phyloP scores from a whole-genome alignment of 2,797 vertebrate genomes.

The Menidia menidia region DNA sequence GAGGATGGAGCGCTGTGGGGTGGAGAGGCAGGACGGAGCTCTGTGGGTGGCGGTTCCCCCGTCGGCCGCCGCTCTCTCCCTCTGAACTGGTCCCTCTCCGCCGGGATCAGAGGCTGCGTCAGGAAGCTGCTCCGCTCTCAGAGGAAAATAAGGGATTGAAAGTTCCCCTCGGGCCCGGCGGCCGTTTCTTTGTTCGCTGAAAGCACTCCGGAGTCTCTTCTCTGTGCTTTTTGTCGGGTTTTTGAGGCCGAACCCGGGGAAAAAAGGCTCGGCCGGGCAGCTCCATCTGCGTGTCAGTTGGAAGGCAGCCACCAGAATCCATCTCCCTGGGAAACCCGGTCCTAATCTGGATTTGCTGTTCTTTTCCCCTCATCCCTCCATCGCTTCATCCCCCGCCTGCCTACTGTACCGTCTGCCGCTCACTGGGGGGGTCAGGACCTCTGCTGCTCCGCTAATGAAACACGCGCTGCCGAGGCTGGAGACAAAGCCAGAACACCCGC shows the following conservation, averaged over 20 bases:
- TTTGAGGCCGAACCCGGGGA: not conserved
- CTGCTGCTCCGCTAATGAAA: slow-evolving; percentile 29
- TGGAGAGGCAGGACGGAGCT: too few relatives aligned
- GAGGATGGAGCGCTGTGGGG: too few relatives aligned
- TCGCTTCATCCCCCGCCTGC: slow-evolving; percentile 37
- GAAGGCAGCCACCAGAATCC: not conserved
- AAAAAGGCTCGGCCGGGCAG: too few relatives aligned
- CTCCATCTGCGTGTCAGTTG: slow-evolving; percentile 10
- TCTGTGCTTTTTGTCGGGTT: too few relatives aligned
- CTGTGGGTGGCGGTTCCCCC: too few relatives aligned
- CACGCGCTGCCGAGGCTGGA: not conserved
- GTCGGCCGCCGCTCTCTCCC: too few relatives aligned
- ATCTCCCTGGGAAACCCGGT: slow-evolving; percentile 24
- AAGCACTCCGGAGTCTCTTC: too few relatives aligned
- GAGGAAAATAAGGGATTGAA: not conserved
- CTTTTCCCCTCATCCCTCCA: slow-evolving; percentile 41
- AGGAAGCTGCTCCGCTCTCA: too few relatives aligned
- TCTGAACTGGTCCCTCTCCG: too few relatives aligned
- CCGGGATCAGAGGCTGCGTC: too few relatives aligned
- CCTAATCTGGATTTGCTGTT: slow-evolving; percentile 63
- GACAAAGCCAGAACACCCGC: not conserved
- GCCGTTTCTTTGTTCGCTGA: too few relatives aligned
- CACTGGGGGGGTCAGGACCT: slow-evolving; percentile 33
- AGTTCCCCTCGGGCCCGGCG: too few relatives aligned
- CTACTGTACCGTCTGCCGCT: slow-evolving; percentile 22